Conservation (phyloP, 2,888 invertebrate species). For the Myopa testacea region DNA sequence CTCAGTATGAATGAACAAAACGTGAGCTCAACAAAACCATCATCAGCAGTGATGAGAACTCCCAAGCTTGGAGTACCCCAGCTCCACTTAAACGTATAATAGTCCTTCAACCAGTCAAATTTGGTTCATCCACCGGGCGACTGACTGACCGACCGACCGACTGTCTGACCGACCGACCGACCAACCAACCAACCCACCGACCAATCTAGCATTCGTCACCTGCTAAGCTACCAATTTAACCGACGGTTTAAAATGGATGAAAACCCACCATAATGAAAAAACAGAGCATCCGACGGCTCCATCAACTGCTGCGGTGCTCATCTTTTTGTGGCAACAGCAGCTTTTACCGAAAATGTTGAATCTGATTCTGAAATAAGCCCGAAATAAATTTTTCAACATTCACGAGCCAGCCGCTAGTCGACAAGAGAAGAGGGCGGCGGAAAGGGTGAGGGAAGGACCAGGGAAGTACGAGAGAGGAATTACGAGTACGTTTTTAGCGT, state of each 20-base stretch:
- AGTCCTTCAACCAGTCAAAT: too few species aligned
- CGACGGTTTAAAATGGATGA: not conserved
- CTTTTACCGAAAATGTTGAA: slow-evolving; percentile 33
- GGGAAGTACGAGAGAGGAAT: too few species aligned
- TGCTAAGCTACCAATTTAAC: slow-evolving; percentile 34
- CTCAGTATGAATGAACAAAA: too few species aligned
- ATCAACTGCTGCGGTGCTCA: not conserved
- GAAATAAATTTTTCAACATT: slow-evolving; percentile 33
- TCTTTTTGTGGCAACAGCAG: slow-evolving; percentile 12
- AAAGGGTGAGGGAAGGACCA: too few species aligned
- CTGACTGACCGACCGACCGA: not conserved
- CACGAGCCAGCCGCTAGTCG: slow-evolving; percentile 5
- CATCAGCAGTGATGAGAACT: too few species aligned
- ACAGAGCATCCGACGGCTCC: not conserved
- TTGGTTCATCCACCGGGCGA: too few species aligned
- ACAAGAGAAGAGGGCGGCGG: too few species aligned
- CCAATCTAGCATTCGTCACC: slow-evolving; percentile 27
- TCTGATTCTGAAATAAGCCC: slow-evolving; percentile 35
- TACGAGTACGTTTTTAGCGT: too few species aligned
- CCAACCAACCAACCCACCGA: not conserved
- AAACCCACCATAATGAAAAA: not conserved
- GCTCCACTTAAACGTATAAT: too few species aligned
- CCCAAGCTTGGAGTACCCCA: too few species aligned
- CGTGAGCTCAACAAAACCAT: too few species aligned
- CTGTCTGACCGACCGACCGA: not conserved